phyloP scores from a whole-genome alignment of 2,797 vertebrate species.

The Bryconaethiops microstoma region DNA sequence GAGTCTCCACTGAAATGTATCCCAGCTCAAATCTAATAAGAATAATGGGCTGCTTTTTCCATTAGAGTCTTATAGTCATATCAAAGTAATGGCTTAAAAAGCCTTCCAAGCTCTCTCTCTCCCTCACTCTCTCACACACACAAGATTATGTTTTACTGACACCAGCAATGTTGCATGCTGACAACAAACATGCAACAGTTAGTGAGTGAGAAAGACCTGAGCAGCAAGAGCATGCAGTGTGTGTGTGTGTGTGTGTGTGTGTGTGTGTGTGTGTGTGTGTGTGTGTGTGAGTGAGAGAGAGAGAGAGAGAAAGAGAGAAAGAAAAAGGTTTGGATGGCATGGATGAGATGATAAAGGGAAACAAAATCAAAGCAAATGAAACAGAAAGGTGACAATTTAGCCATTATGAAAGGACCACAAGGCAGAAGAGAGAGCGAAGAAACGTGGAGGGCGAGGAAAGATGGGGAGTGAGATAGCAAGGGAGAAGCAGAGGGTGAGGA shows the following conservation, averaged over 20 bases:
- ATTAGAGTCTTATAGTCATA: constrained; percentile 25
- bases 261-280: constrained; percentile 6
- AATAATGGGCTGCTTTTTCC: constrained; percentile 27
- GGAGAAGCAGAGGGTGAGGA: neutral
- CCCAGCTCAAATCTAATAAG: constrained; percentile 21
- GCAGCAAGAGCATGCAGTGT: neutral
- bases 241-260: constrained; percentile 8
- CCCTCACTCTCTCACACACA: neutral
- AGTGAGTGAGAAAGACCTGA: constrained; percentile 12
- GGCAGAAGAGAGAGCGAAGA: constrained; percentile 10
- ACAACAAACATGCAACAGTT: constrained; percentile 25
- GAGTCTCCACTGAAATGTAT: constrained; percentile 16
- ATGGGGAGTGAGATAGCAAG: neutral
- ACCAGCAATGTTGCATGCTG: constrained; percentile 15
- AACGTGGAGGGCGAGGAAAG: neutral
- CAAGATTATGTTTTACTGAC: constrained; percentile 5
- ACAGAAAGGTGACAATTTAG: constrained; percentile 47
- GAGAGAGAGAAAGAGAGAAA: constrained; percentile 8
- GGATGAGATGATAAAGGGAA: constrained; percentile 44
- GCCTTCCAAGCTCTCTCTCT: neutral
- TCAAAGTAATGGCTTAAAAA: constrained; percentile 39
- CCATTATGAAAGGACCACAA: constrained; percentile 24
- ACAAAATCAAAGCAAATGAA: constrained; percentile 43
- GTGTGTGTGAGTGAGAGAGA: neutral
- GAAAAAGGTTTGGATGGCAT: constrained; percentile 11